Percentiles rank a stretch among this genome's conserved stretches.
These are phyloP conservation scores for Erpetoichthys calabaricus DNA, from an alignment of 2,797 vertebrate species.

Conservation along the genomic window DNA sequence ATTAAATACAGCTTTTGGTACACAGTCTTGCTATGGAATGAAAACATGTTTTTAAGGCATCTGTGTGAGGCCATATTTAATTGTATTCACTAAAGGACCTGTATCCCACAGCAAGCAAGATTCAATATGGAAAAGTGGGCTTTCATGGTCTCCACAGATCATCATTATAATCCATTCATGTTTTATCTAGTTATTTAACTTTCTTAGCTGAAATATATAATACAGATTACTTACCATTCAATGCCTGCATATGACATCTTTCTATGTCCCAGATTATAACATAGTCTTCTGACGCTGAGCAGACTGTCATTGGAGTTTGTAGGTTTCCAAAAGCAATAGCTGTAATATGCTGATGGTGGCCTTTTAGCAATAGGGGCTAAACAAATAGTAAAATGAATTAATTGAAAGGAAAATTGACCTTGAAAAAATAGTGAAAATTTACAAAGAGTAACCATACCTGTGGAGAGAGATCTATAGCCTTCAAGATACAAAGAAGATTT, in stretches of 20 bases:
- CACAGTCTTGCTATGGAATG: no score
- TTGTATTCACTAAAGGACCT: no score
- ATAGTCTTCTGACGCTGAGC: constrained; percentile 52
- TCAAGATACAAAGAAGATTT: constrained; percentile 37
- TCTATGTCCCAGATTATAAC: constrained; percentile 52
- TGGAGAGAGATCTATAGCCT: constrained; percentile 13
- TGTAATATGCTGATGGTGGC: constrained; percentile 42
- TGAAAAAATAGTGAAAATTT: background rate
- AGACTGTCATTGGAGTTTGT: constrained; percentile 33
- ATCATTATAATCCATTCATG: no score
- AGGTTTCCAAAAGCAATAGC: constrained; percentile 44
- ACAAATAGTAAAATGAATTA: constrained; percentile 9
- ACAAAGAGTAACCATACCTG: constrained; percentile 3
- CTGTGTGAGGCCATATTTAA: no score
- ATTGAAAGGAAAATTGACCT: background rate
- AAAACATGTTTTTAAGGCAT: no score
- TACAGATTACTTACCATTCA: constrained; percentile 27
- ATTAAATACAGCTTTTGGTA: no score
- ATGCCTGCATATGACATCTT: constrained; percentile 32
- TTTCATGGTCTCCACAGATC: no score
- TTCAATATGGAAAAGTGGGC: no score
- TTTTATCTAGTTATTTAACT: no score
- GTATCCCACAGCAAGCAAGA: no score
- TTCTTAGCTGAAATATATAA: no score
- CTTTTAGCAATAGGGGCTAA: constrained; percentile 39